These are phyloP conservation scores for Corythaeola cristata DNA, from an alignment of 2,113 vertebrate species.

Conservation along the genomic window DNA sequence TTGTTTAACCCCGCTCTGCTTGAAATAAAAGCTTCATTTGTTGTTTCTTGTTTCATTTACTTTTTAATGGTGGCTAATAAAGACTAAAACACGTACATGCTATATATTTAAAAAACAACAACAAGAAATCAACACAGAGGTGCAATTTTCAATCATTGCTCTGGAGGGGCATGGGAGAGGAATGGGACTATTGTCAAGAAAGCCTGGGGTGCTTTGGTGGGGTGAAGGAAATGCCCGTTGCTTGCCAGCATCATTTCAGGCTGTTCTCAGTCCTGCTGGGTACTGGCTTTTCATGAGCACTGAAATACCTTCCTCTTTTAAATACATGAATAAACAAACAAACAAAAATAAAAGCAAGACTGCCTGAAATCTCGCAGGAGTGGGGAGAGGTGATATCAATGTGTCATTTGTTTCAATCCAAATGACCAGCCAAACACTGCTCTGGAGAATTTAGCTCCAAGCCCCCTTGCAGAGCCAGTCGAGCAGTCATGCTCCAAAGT, in stretches of 20 bases:
- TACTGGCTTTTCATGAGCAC: slow-evolving; percentile 9
- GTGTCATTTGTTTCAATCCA: slow-evolving; percentile 38
- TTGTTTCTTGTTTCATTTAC: slow-evolving; percentile 44
- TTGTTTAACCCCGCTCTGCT: slow-evolving; percentile 39
- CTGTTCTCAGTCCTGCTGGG: not conserved
- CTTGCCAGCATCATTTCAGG: not conserved
- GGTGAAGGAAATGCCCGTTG: not conserved
- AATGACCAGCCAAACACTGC: not conserved
- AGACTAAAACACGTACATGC: not conserved
- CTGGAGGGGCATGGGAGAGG: not conserved
- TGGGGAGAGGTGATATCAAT: not conserved
- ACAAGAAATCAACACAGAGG: slow-evolving; percentile 20
- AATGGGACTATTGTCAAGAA: slow-evolving; percentile 29
- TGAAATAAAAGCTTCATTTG: slow-evolving; percentile 45
- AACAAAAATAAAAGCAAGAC: slow-evolving; percentile 53
- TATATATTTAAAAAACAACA: not conserved
- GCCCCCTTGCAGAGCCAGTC: not conserved
- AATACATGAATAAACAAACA: slow-evolving; percentile 57
- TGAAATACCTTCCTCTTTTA: slow-evolving; percentile 33
- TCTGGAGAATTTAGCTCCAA: not conserved
- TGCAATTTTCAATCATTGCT: slow-evolving; percentile 6
- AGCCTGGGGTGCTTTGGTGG: not conserved
- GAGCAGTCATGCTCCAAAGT: not conserved
- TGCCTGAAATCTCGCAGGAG: slow-evolving; percentile 23
- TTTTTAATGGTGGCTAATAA: slow-evolving; percentile 52